Base-by-base conservation (phyloP, 2,113 vertebrate species). In the Mystacornis crossleyi region DNA sequence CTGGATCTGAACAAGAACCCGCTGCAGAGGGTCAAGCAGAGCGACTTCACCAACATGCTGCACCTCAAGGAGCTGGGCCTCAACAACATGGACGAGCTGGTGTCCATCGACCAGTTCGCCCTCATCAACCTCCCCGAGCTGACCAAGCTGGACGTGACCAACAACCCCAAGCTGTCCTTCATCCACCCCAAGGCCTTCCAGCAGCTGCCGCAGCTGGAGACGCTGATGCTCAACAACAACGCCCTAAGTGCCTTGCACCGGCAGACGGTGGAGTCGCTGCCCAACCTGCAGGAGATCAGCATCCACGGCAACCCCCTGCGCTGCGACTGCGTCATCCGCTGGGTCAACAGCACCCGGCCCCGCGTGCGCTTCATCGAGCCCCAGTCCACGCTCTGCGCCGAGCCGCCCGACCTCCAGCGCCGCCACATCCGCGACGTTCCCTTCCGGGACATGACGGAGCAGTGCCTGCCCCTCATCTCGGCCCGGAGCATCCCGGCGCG, bases 201-300 rank as follows among this genome's bases (percentile, higher is more conserved):
- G 84, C 98, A 97, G 85, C 98, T 99, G 34, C 98, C 98, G 51
- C 98, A 98, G 38, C 98, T 99, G 97, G 99, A 99, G 96, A 99
- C 99, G 66, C 98, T 99, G 42, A 99, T 99, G 99, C 98, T 99
- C 60, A 99, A 99, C 98, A 99, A 99, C 97, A 99, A 99, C 9
- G 99, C 99, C 81, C 98, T 99, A 95, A 99, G 99, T 93, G 99
- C 99, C 95, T 98, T 99, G 96, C 99, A 99, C 97, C 98, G 97
- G 85, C 98, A 99, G 97, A 98, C 98, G 1, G 98, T 99, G 42
- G 98, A 98, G 65, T 99, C 99, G 66, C 97, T 99, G 94, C 99
- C 99, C 83, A 98, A 97, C 93, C 98, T 99, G 70, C 99, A 99
- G 96, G 99, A 99, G 97, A 99, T 99, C 96, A 99, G 99, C 92